These are phyloP conservation scores for Antitype chi DNA, from an alignment of 2,888 invertebrate species.

Conservation along the genomic window DNA sequence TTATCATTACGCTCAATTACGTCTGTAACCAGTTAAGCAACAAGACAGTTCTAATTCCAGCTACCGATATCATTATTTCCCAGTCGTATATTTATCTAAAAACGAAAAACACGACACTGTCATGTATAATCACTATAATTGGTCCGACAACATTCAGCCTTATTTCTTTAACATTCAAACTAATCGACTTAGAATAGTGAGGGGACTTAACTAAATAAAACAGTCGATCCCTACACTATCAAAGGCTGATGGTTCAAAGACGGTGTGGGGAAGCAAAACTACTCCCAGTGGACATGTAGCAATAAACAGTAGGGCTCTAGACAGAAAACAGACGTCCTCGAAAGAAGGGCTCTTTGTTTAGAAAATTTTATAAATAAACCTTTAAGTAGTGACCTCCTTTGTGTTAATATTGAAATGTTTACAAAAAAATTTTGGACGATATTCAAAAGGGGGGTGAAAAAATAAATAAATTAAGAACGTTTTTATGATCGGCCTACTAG, in stretches of 20 bases:
- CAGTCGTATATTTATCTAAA: slow-evolving; percentile 26
- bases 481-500: slow-evolving; percentile 19
- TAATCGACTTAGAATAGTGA: slow-evolving; percentile 55
- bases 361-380: slow-evolving; percentile 82
- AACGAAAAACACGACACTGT: slow-evolving; percentile 48
- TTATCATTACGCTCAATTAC: slow-evolving; percentile 46
- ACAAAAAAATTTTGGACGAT: slow-evolving; percentile 34
- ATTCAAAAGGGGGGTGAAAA: slow-evolving; percentile 21
- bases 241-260: slow-evolving; percentile 72
- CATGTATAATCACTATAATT: slow-evolving; percentile 54
- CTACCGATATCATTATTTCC: slow-evolving; percentile 30
- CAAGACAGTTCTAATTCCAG: slow-evolving; percentile 31
- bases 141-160: slow-evolving; percentile 41
- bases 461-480: slow-evolving; percentile 1
- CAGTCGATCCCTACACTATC: slow-evolving; percentile 73
- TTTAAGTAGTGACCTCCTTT: slow-evolving; percentile 78
- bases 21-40: slow-evolving; percentile 24
- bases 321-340: slow-evolving; percentile 86
- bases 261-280: slow-evolving; percentile 75
- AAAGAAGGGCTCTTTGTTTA: slow-evolving; percentile 83
- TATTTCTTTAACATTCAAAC: slow-evolving; percentile 51
- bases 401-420: slow-evolving; percentile 65
- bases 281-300: slow-evolving; percentile 79
- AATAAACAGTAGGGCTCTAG: slow-evolving; percentile 84
- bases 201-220: slow-evolving; percentile 65